phyloP scores from a whole-genome alignment of 2,797 vertebrate species.

The Parauchenoglanis punctatus region DNA sequence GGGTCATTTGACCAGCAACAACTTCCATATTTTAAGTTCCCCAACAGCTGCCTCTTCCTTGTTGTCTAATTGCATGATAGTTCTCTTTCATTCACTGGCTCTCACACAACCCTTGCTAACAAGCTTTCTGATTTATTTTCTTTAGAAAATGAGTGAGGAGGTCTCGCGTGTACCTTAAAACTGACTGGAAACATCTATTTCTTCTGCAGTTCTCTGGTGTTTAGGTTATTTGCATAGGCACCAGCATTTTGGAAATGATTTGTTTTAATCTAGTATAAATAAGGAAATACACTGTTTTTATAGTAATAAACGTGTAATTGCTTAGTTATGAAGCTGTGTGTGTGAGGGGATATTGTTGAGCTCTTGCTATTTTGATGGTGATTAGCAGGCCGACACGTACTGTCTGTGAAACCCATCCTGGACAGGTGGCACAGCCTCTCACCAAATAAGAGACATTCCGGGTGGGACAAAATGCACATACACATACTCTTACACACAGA shows the following conservation, averaged over 20 bases:
- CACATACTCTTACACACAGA: neutral
- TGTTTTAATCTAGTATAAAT: neutral
- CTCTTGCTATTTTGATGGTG: conserved; percentile 17
- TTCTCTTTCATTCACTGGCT: conserved; percentile 30
- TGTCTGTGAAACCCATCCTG: conserved; percentile 56
- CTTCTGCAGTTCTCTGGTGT: neutral
- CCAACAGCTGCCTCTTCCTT: conserved; percentile 32
- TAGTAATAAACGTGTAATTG: neutral
- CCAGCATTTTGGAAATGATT: neutral
- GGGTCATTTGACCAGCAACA: conserved; percentile 20
- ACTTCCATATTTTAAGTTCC: conserved; percentile 43
- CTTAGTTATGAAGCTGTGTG: neutral
- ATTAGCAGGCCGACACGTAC: conserved; percentile 37
- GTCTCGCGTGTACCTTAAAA: neutral
- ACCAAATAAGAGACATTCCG: conserved; percentile 55
- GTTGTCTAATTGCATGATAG: conserved; percentile 7
- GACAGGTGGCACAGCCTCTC: conserved; percentile 60
- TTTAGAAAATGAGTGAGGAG: neutral
- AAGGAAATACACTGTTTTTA: neutral
- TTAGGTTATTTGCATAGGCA: neutral
- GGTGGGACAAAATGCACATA: conserved; percentile 16
- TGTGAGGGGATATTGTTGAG: neutral
- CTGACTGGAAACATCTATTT: neutral
- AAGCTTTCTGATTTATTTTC: neutral
- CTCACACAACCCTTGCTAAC: neutral